These are phyloP conservation scores for Albula goreensis DNA, from an alignment of 2,113 vertebrate species.

Conservation along the genomic window DNA sequence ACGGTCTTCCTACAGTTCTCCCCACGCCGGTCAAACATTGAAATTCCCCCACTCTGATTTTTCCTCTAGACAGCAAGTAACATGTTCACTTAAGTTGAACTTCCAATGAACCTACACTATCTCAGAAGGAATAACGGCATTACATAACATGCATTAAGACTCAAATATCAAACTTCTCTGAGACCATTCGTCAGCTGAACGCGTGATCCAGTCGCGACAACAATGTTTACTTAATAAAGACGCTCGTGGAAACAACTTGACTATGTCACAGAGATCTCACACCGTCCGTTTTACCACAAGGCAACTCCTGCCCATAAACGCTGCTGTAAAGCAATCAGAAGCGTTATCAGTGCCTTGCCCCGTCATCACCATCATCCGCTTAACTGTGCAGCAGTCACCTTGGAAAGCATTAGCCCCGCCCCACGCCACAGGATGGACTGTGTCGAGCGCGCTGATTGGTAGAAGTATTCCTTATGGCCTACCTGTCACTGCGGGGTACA, in stretches of 20 bases:
- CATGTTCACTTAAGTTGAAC: background rate
- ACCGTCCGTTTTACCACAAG: background rate
- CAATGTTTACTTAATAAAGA: background rate
- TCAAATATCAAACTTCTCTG: background rate
- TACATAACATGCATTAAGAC: background rate
- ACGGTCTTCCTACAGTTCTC: background rate
- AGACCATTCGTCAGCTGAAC: background rate
- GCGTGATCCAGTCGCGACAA: background rate
- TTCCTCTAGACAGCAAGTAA: background rate
- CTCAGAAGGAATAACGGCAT: background rate
- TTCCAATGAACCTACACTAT: background rate
- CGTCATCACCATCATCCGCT: background rate
- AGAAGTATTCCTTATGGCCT: background rate
- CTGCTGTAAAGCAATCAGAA: background rate
- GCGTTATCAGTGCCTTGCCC: background rate
- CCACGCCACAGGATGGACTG: background rate
- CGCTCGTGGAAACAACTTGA: no score
- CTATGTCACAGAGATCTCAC: no score
- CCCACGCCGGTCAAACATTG: slow-evolving; percentile 43
- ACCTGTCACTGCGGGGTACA: background rate
- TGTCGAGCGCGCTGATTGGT: background rate
- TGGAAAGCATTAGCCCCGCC: slow-evolving; percentile 1
- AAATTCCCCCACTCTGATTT: background rate
- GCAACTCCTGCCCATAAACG: background rate
- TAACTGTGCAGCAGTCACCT: slow-evolving; percentile 20